These are phyloP conservation scores for Callochromis pleurospilus DNA, from an alignment of 2,113 vertebrate genomes.

Conservation along the genomic window DNA sequence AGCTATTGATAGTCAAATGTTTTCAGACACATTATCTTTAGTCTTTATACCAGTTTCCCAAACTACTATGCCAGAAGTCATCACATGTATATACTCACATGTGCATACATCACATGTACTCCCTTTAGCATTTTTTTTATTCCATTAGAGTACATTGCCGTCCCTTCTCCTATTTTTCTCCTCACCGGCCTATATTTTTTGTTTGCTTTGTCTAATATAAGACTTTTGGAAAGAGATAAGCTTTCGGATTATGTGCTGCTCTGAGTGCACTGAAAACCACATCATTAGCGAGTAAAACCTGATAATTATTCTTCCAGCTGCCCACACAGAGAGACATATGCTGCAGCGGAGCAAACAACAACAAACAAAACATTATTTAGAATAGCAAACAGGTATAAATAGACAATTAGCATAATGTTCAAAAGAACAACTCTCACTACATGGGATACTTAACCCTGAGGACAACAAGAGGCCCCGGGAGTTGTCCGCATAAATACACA, in stretches of 20 bases:
- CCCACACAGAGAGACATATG: neutral
- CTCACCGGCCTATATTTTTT: neutral
- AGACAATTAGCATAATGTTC: constrained; percentile 43
- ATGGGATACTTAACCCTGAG: constrained; percentile 1
- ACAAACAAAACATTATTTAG: constrained; percentile 5
- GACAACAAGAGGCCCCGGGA: neutral
- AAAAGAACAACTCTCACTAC: constrained; percentile 3
- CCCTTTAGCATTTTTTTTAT: neutral
- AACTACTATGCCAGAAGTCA: neutral
- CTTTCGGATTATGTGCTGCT: neutral
- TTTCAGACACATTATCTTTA: neutral
- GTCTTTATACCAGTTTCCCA: neutral
- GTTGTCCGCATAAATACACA: neutral
- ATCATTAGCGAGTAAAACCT: neutral
- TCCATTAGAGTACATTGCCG: neutral
- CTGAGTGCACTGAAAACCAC: neutral
- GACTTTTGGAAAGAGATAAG: neutral
- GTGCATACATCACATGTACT: neutral
- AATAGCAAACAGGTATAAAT: constrained; percentile 29
- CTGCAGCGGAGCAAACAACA: neutral
- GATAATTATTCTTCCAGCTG: neutral
- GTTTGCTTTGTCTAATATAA: neutral
- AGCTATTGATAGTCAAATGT: neutral
- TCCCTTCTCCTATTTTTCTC: neutral
- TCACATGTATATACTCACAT: neutral